Conservation (phyloP, 2,113 vertebrate species). For the Perca fluviatilis region DNA sequence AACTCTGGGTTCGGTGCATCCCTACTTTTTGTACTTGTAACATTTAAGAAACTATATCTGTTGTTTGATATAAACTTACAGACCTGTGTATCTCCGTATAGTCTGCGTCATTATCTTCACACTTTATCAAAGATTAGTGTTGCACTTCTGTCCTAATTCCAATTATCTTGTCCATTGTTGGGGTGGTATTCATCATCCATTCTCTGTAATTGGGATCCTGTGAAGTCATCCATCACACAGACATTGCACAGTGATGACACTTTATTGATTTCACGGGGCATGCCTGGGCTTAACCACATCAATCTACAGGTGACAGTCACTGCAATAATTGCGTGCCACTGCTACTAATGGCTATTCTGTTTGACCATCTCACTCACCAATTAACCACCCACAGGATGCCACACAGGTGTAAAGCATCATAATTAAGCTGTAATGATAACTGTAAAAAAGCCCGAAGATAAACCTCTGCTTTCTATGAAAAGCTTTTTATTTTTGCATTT, state of each 20-base stretch:
- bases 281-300: slow-evolving; percentile 68
- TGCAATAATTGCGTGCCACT: slow-evolving; percentile 67
- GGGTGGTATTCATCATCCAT: slow-evolving; percentile 70
- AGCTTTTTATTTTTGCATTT: slow-evolving; percentile 25
- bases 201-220: slow-evolving; percentile 77
- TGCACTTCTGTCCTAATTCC: slow-evolving; percentile 64
- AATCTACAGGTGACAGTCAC: slow-evolving; percentile 75
- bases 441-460: slow-evolving; percentile 7
- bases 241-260: slow-evolving; percentile 75
- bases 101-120: slow-evolving; percentile 37
- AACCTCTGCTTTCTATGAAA: slow-evolving; percentile 37
- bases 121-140: slow-evolving; percentile 63
- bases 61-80: background rate
- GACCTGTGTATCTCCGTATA: background rate
- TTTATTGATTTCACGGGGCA: slow-evolving; percentile 80
- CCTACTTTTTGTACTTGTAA: background rate
- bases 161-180: slow-evolving; percentile 70
- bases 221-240: slow-evolving; percentile 79
- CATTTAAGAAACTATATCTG: background rate
- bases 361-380: slow-evolving; percentile 70
- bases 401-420: slow-evolving; percentile 57
- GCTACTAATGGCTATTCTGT: slow-evolving; percentile 70
- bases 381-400: slow-evolving; percentile 53
- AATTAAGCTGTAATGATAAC: slow-evolving; percentile 44
- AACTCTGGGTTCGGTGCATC: too few relatives aligned